phyloP scores from a whole-genome alignment of 2,888 invertebrate genomes.

The Hydroisotoma schaefferi region DNA sequence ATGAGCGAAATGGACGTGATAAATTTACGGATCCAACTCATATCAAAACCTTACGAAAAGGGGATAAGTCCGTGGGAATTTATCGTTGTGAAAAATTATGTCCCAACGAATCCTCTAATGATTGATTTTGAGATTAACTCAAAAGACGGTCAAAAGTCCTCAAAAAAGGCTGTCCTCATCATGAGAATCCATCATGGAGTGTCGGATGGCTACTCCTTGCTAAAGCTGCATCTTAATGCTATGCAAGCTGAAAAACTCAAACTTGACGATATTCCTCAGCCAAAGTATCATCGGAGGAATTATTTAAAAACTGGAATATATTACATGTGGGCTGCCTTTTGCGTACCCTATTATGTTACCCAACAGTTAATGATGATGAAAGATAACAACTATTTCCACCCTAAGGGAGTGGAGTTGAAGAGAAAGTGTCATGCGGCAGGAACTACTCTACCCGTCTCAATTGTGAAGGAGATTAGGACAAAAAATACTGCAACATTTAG shows the following conservation, averaged over 20 bases:
- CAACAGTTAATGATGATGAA: slow-evolving; percentile 24
- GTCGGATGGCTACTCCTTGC: slow-evolving; percentile 37
- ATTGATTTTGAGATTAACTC: slow-evolving; percentile 3
- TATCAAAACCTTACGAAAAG: slow-evolving; percentile 23
- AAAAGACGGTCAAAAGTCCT: neutral
- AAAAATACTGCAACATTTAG: slow-evolving; percentile 27
- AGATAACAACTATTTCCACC: slow-evolving; percentile 32
- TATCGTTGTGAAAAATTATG: slow-evolving; percentile 31
- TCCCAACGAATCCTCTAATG: slow-evolving; percentile 13
- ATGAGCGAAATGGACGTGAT: slow-evolving; percentile 28
- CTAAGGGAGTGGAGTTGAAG: slow-evolving; percentile 19
- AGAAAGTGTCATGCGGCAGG: slow-evolving; percentile 20
- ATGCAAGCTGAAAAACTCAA: slow-evolving; percentile 32
- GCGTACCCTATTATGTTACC: slow-evolving; percentile 26
- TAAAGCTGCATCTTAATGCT: slow-evolving; percentile 31
- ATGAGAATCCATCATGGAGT: slow-evolving; percentile 33
- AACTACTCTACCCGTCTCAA: slow-evolving; percentile 21
- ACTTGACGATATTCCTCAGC: slow-evolving; percentile 26
- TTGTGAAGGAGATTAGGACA: slow-evolving; percentile 20
- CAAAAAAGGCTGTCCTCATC: slow-evolving; percentile 29
- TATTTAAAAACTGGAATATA: slow-evolving; percentile 15
- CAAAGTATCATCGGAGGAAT: slow-evolving; percentile 16
- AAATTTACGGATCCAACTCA: slow-evolving; percentile 23
- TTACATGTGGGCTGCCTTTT: slow-evolving; percentile 17
- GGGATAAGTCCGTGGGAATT: slow-evolving; percentile 36